Base-by-base conservation (phyloP, 2,888 invertebrate species). In the Meganola albula region DNA sequence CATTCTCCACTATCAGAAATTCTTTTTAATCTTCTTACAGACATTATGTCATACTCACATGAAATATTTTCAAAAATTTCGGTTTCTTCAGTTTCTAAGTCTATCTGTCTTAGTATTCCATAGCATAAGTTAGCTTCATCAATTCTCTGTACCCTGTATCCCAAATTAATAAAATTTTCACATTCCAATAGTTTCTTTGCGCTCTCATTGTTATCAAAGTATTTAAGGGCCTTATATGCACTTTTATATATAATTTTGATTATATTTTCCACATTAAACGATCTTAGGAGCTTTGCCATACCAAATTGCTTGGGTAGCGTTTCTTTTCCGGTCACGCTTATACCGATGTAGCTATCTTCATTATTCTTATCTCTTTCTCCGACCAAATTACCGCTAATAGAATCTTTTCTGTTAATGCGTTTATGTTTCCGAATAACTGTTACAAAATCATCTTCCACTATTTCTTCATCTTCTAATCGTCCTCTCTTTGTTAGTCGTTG, bases 401-500 rank as follows among this genome's bases (percentile, higher is more conserved):
- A 34, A 14, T 34, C 3, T 8, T n/a, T 24, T n/a, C 34, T 28
- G 6, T 24, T 21, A 13, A 3, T 1, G n/a, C 21, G 9, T 10
- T 34, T 34, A 29, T 24, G 13, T 2, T 3, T 12, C 11, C 24
- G 24, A n/a, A 2, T 24, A 21, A 34, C 25, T 24, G 34, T 24
- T 1, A 34, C 27, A 34, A 28, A 34, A 18, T 33, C 27, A 23
- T 28, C 27, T n/a, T 29, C 34, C 5, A 25, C 13, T 12, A 29
- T 29, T 21, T 28, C 28, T n/a, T 29, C 28, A 2, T 34, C 34
- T 8, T 25, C 28, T 8, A 24, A 12, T 9, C 25, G 18, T 4
- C 20, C 24, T 29, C 28, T 34, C 21, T 34, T 34, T 25, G 14
- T 14, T 21, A 28, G 12, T 24, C 24, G 34, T 34, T 34, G 34